Conservation (phyloP, 2,113 vertebrate species). For the Promerops cafer region DNA sequence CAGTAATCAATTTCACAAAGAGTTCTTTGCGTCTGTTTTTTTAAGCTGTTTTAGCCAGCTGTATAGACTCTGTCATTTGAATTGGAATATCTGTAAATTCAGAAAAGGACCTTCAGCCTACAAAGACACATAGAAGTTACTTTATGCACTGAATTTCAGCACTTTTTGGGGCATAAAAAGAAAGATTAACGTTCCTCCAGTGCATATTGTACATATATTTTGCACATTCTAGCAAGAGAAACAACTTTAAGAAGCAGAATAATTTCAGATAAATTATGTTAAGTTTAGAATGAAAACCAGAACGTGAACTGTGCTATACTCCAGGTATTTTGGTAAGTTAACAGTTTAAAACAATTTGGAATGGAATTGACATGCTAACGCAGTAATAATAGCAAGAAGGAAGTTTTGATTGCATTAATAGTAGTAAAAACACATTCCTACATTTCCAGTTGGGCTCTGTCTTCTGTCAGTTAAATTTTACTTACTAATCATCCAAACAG, state of each 20-base stretch:
- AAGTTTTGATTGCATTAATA: slow-evolving; percentile 59
- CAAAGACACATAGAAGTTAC: not conserved
- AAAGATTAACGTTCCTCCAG: not conserved
- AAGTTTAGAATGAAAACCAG: slow-evolving; percentile 33
- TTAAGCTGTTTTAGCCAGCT: not conserved
- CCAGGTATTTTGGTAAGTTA: slow-evolving; percentile 29
- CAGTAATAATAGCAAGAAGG: slow-evolving; percentile 44
- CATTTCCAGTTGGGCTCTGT: slow-evolving; percentile 40
- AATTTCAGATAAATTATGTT: slow-evolving; percentile 30
- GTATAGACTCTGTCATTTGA: not conserved
- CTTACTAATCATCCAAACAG: not conserved
- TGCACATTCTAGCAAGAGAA: not conserved
- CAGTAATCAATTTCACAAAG: not conserved
- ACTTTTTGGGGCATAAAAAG: not conserved
- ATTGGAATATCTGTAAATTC: not conserved
- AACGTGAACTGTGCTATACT: not conserved
- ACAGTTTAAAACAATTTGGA: slow-evolving; percentile 34
- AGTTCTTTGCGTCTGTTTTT: not conserved
- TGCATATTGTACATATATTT: not conserved
- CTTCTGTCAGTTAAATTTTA: slow-evolving; percentile 38
- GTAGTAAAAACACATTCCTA: slow-evolving; percentile 52
- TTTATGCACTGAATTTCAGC: not conserved
- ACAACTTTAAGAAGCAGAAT: not conserved
- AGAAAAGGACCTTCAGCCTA: not conserved
- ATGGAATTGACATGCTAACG: not conserved